Conservation (phyloP, 2,797 vertebrate genomes). For the Dallia pectoralis region DNA sequence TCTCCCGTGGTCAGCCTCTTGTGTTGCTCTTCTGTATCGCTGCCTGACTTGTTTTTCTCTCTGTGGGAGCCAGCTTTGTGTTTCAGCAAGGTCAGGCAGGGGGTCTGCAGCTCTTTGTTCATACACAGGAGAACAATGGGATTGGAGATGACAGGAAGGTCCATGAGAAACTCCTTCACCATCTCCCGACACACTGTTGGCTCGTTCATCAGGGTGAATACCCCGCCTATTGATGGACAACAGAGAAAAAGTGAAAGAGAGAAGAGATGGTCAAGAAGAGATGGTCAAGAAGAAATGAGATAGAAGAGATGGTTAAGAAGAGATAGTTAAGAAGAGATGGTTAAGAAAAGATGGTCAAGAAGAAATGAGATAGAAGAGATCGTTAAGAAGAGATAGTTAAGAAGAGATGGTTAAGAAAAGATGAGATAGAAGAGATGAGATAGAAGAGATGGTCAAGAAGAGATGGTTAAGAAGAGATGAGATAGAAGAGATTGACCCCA, state of each 20-base stretch:
- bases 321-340: not conserved
- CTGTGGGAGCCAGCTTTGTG: conserved; percentile 15
- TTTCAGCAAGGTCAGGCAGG: conserved; percentile 51
- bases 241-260: not conserved
- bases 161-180: conserved; percentile 63
- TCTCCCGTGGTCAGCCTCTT: conserved; percentile 11
- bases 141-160: conserved; percentile 63
- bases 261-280: not conserved
- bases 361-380: not conserved
- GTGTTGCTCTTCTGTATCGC: conserved; percentile 22
- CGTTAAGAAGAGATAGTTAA: not conserved
- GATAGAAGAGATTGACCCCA: not conserved
- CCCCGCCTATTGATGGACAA: conserved; percentile 47
- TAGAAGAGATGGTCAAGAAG: not conserved
- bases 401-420: not conserved
- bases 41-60: not conserved
- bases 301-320: not conserved
- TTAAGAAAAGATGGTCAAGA: not conserved
- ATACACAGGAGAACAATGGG: conserved; percentile 68
- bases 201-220: conserved; percentile 59
- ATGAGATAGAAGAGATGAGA: not conserved
- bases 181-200: conserved; percentile 64
- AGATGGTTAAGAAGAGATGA: not conserved
- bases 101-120: conserved; percentile 67
- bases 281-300: not conserved